These are phyloP conservation scores for Acropora yongei DNA, from an alignment of 64 coral and sea anemone species.

Conservation along the genomic window DNA sequence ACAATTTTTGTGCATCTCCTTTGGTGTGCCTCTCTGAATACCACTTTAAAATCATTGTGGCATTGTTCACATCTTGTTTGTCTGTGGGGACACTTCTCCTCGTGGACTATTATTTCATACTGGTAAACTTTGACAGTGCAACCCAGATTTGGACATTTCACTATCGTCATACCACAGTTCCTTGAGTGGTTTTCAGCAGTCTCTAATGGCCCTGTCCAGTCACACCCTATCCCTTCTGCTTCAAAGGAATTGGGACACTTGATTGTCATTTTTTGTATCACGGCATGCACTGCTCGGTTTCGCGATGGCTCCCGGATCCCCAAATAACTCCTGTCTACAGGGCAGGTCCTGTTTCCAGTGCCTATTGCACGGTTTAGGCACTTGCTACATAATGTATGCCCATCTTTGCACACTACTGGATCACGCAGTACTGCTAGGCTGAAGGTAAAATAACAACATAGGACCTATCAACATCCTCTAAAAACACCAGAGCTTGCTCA, in stretches of 20 bases:
- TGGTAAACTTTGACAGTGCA: neutral
- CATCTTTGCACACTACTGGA: neutral
- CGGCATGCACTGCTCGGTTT: neutral
- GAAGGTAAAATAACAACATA: neutral
- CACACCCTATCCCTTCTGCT: neutral
- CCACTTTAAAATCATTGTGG: neutral
- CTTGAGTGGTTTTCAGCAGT: neutral
- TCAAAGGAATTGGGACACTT: neutral
- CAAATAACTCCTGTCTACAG: neutral
- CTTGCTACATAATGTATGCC: neutral
- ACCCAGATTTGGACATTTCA: neutral
- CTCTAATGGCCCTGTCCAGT: neutral
- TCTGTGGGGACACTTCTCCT: neutral
- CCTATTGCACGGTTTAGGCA: neutral
- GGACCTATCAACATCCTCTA: neutral
- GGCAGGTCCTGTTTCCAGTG: neutral
- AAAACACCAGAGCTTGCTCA: neutral
- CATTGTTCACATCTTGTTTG: neutral
- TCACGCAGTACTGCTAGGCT: neutral
- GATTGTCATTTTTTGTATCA: neutral
- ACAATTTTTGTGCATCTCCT: neutral
- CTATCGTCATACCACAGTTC: neutral
- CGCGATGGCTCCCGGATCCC: neutral
- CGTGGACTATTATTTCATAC: neutral
- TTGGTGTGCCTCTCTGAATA: neutral